Base-by-base conservation (phyloP, 2,113 vertebrate genomes). In the Jaculus jaculus region DNA sequence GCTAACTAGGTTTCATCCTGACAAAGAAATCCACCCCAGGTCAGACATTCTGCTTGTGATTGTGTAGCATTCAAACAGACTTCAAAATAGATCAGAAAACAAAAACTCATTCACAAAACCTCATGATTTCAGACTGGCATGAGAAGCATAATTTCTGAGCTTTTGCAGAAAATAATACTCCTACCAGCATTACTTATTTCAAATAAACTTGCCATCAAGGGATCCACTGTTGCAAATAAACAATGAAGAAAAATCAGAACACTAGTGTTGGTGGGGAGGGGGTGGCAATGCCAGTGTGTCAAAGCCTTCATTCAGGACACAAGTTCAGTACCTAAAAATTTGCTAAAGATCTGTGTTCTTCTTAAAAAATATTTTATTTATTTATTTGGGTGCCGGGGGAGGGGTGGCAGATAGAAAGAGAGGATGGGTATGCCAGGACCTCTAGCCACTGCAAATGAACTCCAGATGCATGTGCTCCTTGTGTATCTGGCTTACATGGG, bases 101-200 rank as follows among this genome's bases (percentile, higher is more conserved):
- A 96, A 94, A 63, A 96, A 94, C 78, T 96, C 95, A 96, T 97
- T 97, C 96, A 96, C 84, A 96, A 85, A 96, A 94, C 81, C 91
- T 80, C 94, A 95, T 96, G 95, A 96, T 96, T 97, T 94, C 85
- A 80, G 72, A 68, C 51, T 93, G 91, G 93, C 95, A 95, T 85
- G 79, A 88, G 79, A 89, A 88, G 87, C 95, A 96, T 63, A 94
- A 94, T 85, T 95, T 95, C 78, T 93, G 94, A 93, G 82, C 66
- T 34, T 66, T 93, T 95, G 90, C 92, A 96, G 96, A 95, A 97
- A 96, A 95, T 93, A 97, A 97, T 95, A 96, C 92, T 97, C 95
- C 96, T 95, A 97, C 93, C 95, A 88, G 69, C 97, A 96, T 92
- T 93, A 90, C 77, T 95, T 93, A 51, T 39, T 97, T 96, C 96